phyloP scores from a whole-genome alignment of 2,797 vertebrate species.

The Antrozous pallidus region DNA sequence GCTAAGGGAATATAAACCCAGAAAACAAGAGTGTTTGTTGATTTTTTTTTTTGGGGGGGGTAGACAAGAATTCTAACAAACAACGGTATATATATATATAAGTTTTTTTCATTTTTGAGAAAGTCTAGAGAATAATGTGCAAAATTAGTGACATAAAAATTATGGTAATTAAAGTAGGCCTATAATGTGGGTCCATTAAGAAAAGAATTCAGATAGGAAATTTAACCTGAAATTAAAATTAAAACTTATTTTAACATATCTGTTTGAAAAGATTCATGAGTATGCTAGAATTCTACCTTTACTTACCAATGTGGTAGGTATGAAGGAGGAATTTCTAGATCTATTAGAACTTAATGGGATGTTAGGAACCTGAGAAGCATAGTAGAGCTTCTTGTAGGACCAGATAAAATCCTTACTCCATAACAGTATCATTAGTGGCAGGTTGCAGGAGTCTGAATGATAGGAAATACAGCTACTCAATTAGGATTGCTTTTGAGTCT shows the following conservation, averaged over 20 bases:
- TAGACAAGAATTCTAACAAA: neutral
- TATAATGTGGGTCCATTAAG: neutral
- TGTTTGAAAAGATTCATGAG: neutral
- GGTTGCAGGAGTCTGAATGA: neutral
- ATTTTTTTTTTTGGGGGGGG: neutral
- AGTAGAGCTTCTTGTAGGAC: neutral
- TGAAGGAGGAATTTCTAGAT: neutral
- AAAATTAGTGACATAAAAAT: neutral
- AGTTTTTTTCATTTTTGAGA: conserved; percentile 10
- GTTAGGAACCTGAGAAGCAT: neutral
- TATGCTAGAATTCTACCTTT: neutral
- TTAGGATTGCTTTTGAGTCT: neutral
- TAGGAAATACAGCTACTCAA: neutral
- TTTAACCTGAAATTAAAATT: neutral
- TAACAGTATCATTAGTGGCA: neutral
- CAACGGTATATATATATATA: neutral
- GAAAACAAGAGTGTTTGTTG: neutral
- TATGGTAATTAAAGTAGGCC: neutral
- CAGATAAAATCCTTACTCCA: neutral
- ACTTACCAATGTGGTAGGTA: neutral
- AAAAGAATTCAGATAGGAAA: neutral
- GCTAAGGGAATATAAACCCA: neutral
- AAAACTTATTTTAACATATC: neutral
- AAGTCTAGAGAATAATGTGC: neutral
- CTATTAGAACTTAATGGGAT: neutral